Evolutionary conservation across 1,140 invertebrate genomes (phyloP).

Genomic region (Pseudoatta argentina): DNA sequence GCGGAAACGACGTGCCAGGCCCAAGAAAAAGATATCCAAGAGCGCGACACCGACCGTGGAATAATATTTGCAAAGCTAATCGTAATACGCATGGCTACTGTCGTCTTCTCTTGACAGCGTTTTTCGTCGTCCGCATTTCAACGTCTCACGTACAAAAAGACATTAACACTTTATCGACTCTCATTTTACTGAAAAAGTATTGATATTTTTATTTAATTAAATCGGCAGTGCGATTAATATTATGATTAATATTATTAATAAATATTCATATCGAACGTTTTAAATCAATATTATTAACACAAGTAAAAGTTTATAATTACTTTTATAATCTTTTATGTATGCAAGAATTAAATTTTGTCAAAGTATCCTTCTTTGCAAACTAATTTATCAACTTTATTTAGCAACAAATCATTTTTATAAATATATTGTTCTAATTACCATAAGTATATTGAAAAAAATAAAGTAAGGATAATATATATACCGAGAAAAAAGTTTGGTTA

Average conservation of each 20-base stretch:
- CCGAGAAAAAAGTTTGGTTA: too few species aligned
- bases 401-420: neutral
- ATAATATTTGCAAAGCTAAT: conserved; percentile 76
- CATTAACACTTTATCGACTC: conserved; percentile 5
- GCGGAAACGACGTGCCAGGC: conserved; percentile 60
- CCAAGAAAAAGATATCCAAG: conserved; percentile 34
- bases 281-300: neutral
- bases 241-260: neutral
- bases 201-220: conserved; percentile 12
- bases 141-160: conserved; percentile 14
- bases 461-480: neutral
- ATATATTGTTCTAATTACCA: neutral
- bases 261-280: neutral
- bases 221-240: neutral
- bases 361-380: neutral
- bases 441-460: neutral
- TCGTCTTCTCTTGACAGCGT: neutral
- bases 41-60: conserved; percentile 11
- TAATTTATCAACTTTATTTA: neutral
- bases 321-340: neutral
- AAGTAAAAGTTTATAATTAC: neutral
- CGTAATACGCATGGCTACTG: conserved; percentile 24
- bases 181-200: neutral
- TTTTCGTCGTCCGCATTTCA: neutral
- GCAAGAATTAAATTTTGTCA: neutral